Base-by-base conservation (phyloP, 2,113 vertebrate genomes). In the Gymnorhina tibicen region DNA sequence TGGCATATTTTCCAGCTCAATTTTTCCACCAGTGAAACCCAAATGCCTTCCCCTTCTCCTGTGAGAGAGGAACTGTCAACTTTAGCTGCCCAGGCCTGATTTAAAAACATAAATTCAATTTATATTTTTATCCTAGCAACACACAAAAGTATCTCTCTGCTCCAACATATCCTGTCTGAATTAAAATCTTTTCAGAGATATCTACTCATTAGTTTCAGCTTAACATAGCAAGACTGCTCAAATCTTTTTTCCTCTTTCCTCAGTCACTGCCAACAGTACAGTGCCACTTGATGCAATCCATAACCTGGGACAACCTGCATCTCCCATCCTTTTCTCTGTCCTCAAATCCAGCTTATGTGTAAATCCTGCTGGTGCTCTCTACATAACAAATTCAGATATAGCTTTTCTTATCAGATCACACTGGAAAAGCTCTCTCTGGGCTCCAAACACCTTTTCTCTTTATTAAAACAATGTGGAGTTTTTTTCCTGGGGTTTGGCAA, bases 21-120 rank as follows among this genome's bases (percentile, higher is more conserved):
- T 41, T 91, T 87, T 72, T 72, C 64, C 24, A 50, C 91, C 37
- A 46, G 13, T 50, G 47, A 66, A 86, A 87, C 52, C 30, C 64
- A 89, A 35, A 63, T 37, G 28, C 24, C 49, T 89, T 81, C 39
- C 14, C 30, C 27, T 86, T 35, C 62, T 87, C 55, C 72, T 91
- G 1, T 44, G 56, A 84, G 73, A 81, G 39, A 59, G 11, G 30
- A 92, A 19, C 64, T 55, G 49, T 60, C 62, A 76, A 44, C 35
- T 76, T 53, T 14, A 88, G 66, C 73, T 78, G 56, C 37, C 55
- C 64, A 81, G 76, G 87, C 64, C 22, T 86, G 68, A 92, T 95
- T 44, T 89, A 79, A 81, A 93, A 95, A 81, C 80, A 92, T 52
- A 84, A 39, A 96, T 95, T 95, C 83, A 84, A 93, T 95, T 92